A percentile compares a stretch with the other conserved stretches of the same genome.
phyloP scores from a whole-genome alignment of 2,888 invertebrate genomes.

The Bombylius major region DNA sequence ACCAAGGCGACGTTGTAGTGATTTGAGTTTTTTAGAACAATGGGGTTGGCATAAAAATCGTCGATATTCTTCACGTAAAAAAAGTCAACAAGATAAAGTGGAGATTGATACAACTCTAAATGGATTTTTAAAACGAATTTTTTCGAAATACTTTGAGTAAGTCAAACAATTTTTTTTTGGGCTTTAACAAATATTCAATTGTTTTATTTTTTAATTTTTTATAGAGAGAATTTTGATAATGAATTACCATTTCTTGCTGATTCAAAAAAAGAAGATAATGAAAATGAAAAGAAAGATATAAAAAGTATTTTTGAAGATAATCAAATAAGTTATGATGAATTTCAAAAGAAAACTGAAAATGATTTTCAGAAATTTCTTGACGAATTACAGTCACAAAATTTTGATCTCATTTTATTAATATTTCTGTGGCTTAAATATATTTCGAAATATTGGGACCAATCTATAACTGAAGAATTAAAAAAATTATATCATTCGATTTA shows the following conservation, averaged over 20 bases:
- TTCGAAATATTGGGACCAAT: slow-evolving; percentile 20
- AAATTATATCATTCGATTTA: slow-evolving; percentile 21
- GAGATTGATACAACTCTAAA: slow-evolving; percentile 25
- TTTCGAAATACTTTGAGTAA: slow-evolving; percentile 23
- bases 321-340: slow-evolving; percentile 16
- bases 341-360: slow-evolving; percentile 17
- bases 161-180: slow-evolving; percentile 1
- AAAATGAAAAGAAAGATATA: slow-evolving; percentile 2
- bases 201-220: slow-evolving; percentile 4
- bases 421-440: slow-evolving; percentile 24
- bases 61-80: slow-evolving; percentile 24
- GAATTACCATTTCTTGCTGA: slow-evolving; percentile 20
- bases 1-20: slow-evolving; percentile 55
- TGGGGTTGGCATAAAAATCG: slow-evolving; percentile 59
- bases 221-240: slow-evolving; percentile 19
- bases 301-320: slow-evolving; percentile 6
- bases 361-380: slow-evolving; percentile 20
- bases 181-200: neutral
- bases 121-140: slow-evolving; percentile 23
- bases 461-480: slow-evolving; percentile 20
- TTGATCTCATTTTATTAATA: slow-evolving; percentile 22
- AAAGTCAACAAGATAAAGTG: slow-evolving; percentile 22
- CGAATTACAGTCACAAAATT: slow-evolving; percentile 15
- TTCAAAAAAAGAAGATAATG: slow-evolving; percentile 3
- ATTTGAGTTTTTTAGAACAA: slow-evolving; percentile 56